A percentile compares a stretch with the other conserved stretches of the same genome.
Conservation (phyloP, 2,113 vertebrate species). For the Climacteris rufus region DNA sequence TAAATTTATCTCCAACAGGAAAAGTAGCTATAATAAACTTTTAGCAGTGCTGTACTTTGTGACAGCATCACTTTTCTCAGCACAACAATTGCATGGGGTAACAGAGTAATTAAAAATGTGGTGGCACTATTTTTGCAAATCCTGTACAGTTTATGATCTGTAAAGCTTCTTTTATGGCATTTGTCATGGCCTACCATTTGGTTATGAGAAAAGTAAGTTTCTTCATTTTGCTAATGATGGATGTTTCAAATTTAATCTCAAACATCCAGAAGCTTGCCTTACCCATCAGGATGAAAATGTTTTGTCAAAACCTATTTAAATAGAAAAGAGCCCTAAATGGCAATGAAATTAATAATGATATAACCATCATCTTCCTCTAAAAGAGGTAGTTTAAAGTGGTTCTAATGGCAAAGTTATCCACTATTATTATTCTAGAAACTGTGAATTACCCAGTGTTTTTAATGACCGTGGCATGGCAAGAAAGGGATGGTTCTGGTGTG, state of each 20-base stretch:
- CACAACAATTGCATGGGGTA: background rate
- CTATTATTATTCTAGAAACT: background rate
- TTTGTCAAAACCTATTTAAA: background rate
- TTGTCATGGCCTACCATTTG: background rate
- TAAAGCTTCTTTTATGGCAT: background rate
- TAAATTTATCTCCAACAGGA: background rate
- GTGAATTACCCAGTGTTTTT: background rate
- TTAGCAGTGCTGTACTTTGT: background rate
- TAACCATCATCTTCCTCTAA: background rate
- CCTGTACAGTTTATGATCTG: background rate
- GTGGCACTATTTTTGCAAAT: background rate
- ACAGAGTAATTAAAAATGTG: background rate
- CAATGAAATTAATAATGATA: background rate
- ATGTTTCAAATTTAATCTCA: background rate
- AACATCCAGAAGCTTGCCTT: background rate
- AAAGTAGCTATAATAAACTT: background rate
- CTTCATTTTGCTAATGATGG: background rate
- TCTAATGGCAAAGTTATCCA: background rate
- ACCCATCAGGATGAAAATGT: background rate
- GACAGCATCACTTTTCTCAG: background rate
- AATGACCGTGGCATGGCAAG: rapidly evolving
- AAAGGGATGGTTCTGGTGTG: background rate
- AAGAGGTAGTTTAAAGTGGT: background rate
- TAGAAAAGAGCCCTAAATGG: background rate
- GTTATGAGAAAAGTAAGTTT: background rate